Conservation (phyloP, 2,113 vertebrate genomes). For the Noctilio leporinus region DNA sequence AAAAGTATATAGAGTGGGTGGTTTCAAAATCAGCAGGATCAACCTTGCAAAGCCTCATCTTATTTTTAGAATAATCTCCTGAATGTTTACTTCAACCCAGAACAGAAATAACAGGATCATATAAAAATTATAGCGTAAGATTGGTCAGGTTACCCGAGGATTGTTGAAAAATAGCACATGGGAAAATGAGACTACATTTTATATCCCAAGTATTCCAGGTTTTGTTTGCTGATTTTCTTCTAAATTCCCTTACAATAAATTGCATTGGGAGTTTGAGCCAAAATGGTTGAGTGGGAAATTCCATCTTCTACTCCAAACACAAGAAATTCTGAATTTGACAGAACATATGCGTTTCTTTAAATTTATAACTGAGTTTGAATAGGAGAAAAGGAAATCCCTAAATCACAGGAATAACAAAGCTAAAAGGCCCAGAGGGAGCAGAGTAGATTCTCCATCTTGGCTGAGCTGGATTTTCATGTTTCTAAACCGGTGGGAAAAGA, state of each 20-base stretch:
- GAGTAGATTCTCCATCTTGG: not conserved
- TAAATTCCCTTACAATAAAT: constrained; percentile 10
- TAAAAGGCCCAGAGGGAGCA: not conserved
- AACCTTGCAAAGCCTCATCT: constrained; percentile 29
- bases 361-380: not conserved
- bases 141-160: constrained; percentile 16
- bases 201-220: not conserved
- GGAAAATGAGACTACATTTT: not conserved
- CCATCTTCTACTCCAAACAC: not conserved
- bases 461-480: not conserved
- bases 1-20: not conserved
- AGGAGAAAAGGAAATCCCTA: not conserved
- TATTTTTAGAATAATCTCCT: constrained; percentile 61
- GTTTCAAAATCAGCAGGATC: constrained; percentile 31
- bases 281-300: not conserved
- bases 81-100: constrained; percentile 52
- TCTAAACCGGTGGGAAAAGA: not conserved
- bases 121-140: constrained; percentile 21
- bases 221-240: constrained; percentile 28
- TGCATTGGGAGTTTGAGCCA: not conserved
- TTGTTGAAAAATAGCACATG: not conserved
- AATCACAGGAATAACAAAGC: not conserved
- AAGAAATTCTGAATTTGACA: not conserved
- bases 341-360: not conserved
- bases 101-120: constrained; percentile 48